These are phyloP conservation scores for Agriopis aurantiaria DNA, from an alignment of 2,888 invertebrate genomes.

Conservation along the genomic window DNA sequence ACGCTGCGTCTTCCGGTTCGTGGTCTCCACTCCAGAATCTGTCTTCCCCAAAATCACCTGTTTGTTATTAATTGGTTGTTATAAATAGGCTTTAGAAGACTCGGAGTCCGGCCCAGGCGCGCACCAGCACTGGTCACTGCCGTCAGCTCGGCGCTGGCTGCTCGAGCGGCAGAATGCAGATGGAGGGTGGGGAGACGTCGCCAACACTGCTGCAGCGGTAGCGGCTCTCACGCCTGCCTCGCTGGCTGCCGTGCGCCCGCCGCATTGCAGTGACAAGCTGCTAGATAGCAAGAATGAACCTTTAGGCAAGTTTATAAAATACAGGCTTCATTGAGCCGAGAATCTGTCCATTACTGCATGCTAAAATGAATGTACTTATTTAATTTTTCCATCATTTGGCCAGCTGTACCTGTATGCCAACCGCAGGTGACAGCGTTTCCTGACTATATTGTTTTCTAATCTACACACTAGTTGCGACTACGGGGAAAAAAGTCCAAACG, in stretches of 20 bases:
- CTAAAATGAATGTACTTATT: no score
- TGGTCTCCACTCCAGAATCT: no score
- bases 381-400: no score
- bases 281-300: constrained; percentile 80
- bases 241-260: constrained; percentile 88
- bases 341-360: no score
- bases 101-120: constrained; percentile 87
- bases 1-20: no score
- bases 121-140: constrained; percentile 90
- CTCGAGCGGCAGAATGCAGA: constrained; percentile 90
- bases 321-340: no score
- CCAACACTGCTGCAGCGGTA: constrained; percentile 92
- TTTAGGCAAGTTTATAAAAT: constrained; percentile 70
- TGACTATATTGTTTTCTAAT: no score
- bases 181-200: constrained; percentile 92
- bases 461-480: no score
- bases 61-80: not conserved
- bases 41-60: not conserved
- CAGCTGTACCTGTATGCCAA: no score
- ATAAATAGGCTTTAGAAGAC: constrained; percentile 90
- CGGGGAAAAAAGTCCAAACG: no score
- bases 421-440: no score
- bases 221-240: constrained; percentile 92
- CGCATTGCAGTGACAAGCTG: constrained; percentile 84
- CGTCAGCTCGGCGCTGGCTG: constrained; percentile 92